Evolutionary conservation across 2,888 invertebrate species (phyloP), one percentile per base, ranked within the genome.

Genomic region (Spodoptera exigua): DNA sequence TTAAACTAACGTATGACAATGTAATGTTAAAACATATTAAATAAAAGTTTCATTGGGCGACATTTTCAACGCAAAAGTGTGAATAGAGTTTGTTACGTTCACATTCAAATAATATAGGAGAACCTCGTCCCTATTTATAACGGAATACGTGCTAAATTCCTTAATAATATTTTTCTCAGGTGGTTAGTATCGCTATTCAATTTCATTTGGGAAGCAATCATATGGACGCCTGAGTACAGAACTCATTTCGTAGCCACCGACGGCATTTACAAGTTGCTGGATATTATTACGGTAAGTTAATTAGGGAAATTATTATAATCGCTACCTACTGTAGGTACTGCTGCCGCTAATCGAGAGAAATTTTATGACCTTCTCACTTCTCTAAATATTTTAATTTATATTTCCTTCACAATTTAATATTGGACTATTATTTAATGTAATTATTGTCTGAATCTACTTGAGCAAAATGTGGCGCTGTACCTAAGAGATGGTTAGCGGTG

Each of bases 161-260:
- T 41, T 2, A 2, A 41, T 41, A 18, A n/a, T 34, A 52, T 0
- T 34, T 0, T 12, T 61, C 61, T n/a, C 74, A 93, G 93, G 51
- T 92, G 89, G 91, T 47, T 91, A 35, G 79, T 94, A 63, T 71
- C 91, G 0, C 59, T 92, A n/a, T 68, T 94, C 46, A 90, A 90
- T 70, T 89, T 92, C 43, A 84, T 92, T 27, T 93, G 93, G 93
- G 87, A 94, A 79, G 82, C 81, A 0, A 83, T 93, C 5, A 79
- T 93, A 49, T 92, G 92, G 92, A 88, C 84, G 2, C n/a, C 65
- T 0, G 74, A 81, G 2, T 86, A 86, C 51, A 84, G 92, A 63
- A 62, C 82, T 13, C 59, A 60, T 0, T 94, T 93, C 63, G 75
- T 92, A 12, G 40, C 70, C 0, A 79, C 83, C n/a, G 79, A 89